Base-by-base conservation (phyloP, 2,888 invertebrate genomes). In the Vesta saturnalis region DNA sequence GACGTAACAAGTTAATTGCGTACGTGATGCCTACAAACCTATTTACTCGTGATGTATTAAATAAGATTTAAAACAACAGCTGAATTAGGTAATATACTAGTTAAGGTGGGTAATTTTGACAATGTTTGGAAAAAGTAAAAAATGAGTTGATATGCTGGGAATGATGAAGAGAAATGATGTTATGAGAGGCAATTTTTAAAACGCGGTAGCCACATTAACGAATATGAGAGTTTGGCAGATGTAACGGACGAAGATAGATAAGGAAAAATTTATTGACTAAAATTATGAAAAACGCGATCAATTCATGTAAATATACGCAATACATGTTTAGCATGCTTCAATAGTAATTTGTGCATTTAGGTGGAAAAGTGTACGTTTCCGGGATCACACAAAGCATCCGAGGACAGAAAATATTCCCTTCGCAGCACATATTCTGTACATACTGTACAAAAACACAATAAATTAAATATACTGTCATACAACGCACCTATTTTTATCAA, bases 1-100 rank as follows among this genome's bases (percentile, higher is more conserved):
- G 54, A 59, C 19, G 39, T 15, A 21, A n/a, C 21, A 52, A 23
- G 19, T 59, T 49, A 49, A 64, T 64, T 64, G 35, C 35, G 16
- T 43, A 35, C 58, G 15, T 8, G 1, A 59, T 22, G 57, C 6
- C 5, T 15, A 21, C 5, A 46, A 52, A 19, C 19, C 21, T 19
- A 18, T 10, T 19, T 21, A 52, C 18, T 18, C 10, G 18, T 52
- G 1, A 52, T n/a, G n/a, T 52, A 12, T 21, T n/a, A 43, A 43
- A n/a, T 2, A 43, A 43, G 1, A 12, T n/a, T 43, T 43, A 43
- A 8, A 4, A 43, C 1, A 3, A 43, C 43, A 2, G 12, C 43
- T 14, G 43, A 12, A 43, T n/a, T 14, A 43, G 14, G 43, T 43
- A 43, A 3, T 6, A 12, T 12, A 14, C n/a, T 43, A 43, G 43